Evolutionary conservation across 2,888 invertebrate genomes (phyloP).

Genomic region (Cancer borealis): DNA sequence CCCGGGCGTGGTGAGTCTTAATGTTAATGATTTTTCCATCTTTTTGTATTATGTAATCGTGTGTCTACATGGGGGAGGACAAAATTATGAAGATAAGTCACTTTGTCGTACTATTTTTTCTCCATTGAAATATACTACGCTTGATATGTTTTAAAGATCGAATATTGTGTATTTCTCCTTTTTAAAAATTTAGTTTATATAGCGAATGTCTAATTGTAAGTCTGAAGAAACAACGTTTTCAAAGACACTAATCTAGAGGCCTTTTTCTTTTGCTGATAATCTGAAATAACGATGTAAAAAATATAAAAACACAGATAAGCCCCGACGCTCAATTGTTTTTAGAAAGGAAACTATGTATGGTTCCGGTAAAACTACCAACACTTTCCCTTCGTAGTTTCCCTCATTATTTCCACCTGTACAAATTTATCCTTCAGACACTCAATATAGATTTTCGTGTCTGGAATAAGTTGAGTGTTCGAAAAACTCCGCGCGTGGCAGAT

Average conservation of each 20-base stretch:
- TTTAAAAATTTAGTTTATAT: too few relatives aligned
- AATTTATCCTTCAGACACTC: conserved; percentile 31
- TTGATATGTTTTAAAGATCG: too few relatives aligned
- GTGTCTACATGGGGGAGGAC: background rate
- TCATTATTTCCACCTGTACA: conserved; percentile 38
- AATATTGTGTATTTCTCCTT: too few relatives aligned
- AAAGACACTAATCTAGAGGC: background rate
- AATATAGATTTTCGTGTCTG: conserved; percentile 35
- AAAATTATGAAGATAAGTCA: too few relatives aligned
- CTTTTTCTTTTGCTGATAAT: background rate
- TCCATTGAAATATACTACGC: too few relatives aligned
- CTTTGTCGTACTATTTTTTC: too few relatives aligned
- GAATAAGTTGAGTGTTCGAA: conserved; percentile 43
- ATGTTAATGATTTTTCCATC: background rate
- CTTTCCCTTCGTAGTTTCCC: background rate
- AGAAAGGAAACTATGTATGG: background rate
- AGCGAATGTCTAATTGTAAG: background rate
- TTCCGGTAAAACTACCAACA: background rate
- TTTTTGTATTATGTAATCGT: too few relatives aligned
- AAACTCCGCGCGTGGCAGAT: conserved; percentile 31
- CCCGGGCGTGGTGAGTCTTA: background rate
- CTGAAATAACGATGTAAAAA: background rate
- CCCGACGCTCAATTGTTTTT: background rate
- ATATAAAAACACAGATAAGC: background rate
- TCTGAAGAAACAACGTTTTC: background rate